Base-by-base conservation (phyloP, 1,140 invertebrate genomes). In the Magallana gigas region DNA sequence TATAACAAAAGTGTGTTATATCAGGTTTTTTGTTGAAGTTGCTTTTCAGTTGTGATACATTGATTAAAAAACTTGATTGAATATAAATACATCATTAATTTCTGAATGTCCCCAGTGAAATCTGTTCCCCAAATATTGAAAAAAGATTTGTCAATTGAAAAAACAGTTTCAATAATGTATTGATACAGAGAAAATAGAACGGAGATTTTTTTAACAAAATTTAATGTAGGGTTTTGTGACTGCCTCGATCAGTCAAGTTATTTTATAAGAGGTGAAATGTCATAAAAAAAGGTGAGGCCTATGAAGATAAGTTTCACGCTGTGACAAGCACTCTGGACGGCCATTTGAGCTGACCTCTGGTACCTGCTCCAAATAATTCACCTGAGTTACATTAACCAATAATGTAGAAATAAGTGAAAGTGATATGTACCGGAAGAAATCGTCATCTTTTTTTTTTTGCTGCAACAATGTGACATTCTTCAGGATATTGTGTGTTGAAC, bases 1-100 rank as follows among this genome's bases (percentile, higher is more conserved):
- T 76, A 76, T 76, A 76, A 76, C 68, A 76, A 76, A 76, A 76
- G 68, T 76, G 68, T 76, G 68, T 76, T 76, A 76, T 76, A 76
- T 76, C 36, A 48, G 36, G 68, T 29, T 76, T 76, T 76, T 76
- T 76, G 23, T 18, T 76, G 18, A 76, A 76, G 68, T 76, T 76
- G 68, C 23, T 76, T 76, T 76, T 29, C 23, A 76, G 7, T 76
- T 76, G 68, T 76, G 12, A 23, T 76, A 76, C 68, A 29, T 76
- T 76, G 68, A 76, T 76, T 76, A 76, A 76, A 76, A 76, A 76
- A 76, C 68, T 29, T 76, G 68, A 76, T 76, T 76, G 68, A 76
- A 76, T 76, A 76, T 29, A 76, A 76, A 76, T 76, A 76, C 68
- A 76, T 76, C 68, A 76, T 76, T 76, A 76, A 76, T 76, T 76